These are phyloP conservation scores for Scrobipalpa atriplicella DNA, from an alignment of 2,888 invertebrate genomes.

Conservation along the genomic window DNA sequence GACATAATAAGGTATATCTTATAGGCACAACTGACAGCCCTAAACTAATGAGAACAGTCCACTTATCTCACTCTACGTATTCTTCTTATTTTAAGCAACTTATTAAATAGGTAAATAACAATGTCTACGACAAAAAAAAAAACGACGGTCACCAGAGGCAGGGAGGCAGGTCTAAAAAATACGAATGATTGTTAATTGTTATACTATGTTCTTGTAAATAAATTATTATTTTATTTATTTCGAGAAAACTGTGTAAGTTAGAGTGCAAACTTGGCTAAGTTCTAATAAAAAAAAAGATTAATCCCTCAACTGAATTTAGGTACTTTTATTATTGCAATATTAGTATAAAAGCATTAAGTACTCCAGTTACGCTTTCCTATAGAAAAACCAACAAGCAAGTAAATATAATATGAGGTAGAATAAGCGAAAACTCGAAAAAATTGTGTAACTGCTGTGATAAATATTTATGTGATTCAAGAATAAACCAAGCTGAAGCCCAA, in stretches of 20 bases:
- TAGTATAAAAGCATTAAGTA: background rate
- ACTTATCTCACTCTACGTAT: slow-evolving; percentile 35
- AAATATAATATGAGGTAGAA: slow-evolving; percentile 14
- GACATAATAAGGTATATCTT: slow-evolving; percentile 67
- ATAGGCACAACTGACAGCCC: slow-evolving; percentile 64
- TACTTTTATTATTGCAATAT: background rate
- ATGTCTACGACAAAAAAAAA: slow-evolving; percentile 4
- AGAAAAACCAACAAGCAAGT: background rate
- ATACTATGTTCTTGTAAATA: too few species aligned
- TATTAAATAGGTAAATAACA: slow-evolving; percentile 17
- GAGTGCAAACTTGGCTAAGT: background rate
- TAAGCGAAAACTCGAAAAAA: background rate
- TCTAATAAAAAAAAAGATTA: background rate
- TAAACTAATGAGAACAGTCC: slow-evolving; percentile 51
- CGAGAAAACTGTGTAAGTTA: background rate
- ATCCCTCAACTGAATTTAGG: too few species aligned
- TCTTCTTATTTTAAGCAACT: slow-evolving; percentile 9
- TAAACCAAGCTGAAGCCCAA: background rate
- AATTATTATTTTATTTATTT: too few species aligned
- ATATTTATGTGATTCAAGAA: background rate
- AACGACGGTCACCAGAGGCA: slow-evolving; percentile 8
- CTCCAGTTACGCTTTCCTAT: background rate
- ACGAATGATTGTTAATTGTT: too few species aligned
- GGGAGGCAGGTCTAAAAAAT: too few species aligned
- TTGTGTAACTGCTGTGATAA: background rate